These are phyloP conservation scores for Scytalopus superciliaris DNA, from an alignment of 2,113 vertebrate species.

Conservation along the genomic window DNA sequence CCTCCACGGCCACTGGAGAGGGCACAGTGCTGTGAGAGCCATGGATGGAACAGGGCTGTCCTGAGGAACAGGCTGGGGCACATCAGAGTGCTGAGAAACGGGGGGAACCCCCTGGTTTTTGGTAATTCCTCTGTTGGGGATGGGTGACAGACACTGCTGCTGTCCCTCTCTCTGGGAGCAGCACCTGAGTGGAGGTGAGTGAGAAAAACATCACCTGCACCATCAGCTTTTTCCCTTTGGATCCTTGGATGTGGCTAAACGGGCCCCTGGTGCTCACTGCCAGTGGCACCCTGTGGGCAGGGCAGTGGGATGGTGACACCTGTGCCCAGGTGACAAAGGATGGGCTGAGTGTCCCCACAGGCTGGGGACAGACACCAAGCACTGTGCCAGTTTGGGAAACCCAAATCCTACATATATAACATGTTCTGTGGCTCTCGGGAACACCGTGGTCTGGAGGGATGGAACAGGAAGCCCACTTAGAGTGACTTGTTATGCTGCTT, in stretches of 20 bases:
- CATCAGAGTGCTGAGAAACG: too few relatives aligned
- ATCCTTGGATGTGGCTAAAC: accelerated
- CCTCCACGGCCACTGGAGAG: too few relatives aligned
- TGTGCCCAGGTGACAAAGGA: neutral
- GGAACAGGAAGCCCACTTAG: neutral
- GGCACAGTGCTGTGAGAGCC: too few relatives aligned
- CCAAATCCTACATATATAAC: accelerated
- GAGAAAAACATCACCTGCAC: accelerated
- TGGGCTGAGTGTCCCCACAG: neutral
- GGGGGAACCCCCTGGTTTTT: too few relatives aligned
- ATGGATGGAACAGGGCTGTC: too few relatives aligned
- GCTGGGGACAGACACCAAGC: neutral
- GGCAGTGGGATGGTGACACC: neutral
- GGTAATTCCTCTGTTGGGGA: too few relatives aligned
- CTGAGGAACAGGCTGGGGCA: too few relatives aligned
- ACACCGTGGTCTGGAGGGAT: neutral
- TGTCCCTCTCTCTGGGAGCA: too few relatives aligned
- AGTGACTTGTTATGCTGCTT: neutral
- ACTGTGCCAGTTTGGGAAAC: neutral
- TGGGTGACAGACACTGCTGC: too few relatives aligned
- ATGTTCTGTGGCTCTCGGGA: neutral
- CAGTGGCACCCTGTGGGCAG: neutral
- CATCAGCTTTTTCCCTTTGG: too few relatives aligned
- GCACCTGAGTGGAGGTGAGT: too few relatives aligned
- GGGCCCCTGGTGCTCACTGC: neutral